phyloP scores from a whole-genome alignment of 2,888 invertebrate genomes.

The Dryocosmus kuriphilus region DNA sequence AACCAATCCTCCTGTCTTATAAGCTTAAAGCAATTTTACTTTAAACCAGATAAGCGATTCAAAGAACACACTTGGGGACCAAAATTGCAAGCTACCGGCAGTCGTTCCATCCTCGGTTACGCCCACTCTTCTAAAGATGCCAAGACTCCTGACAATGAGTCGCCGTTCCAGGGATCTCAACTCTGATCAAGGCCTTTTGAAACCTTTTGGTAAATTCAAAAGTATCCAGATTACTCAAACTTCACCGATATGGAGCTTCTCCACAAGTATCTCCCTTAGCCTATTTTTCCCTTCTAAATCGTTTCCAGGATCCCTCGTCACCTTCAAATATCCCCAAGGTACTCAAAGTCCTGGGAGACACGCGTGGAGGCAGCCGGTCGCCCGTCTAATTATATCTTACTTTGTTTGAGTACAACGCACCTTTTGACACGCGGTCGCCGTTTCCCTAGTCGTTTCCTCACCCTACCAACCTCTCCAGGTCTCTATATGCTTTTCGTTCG shows the following conservation, averaged over 20 bases:
- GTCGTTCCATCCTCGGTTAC: slow-evolving; percentile 61
- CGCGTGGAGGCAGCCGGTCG: slow-evolving; percentile 51
- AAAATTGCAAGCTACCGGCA: slow-evolving; percentile 58
- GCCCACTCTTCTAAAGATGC: slow-evolving; percentile 66
- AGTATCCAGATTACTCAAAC: not conserved
- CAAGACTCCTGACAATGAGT: slow-evolving; percentile 70
- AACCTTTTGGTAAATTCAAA: not conserved
- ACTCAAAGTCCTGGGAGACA: slow-evolving; percentile 34
- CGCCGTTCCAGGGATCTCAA: slow-evolving; percentile 62
- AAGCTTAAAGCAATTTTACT: slow-evolving; percentile 12
- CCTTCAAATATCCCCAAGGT: not conserved
- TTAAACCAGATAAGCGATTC: not conserved
- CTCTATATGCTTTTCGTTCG: slow-evolving; percentile 50
- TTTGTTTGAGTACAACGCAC: slow-evolving; percentile 77
- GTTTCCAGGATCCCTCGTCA: not conserved
- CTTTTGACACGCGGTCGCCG: slow-evolving; percentile 71
- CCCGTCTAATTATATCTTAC: slow-evolving; percentile 75
- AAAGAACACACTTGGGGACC: slow-evolving; percentile 37
- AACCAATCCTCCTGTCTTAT: not conserved
- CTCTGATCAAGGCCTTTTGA: not conserved
- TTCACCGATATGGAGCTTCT: not conserved
- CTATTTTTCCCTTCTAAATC: no score
- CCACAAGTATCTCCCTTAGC: not conserved
- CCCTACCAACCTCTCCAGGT: slow-evolving; percentile 53
- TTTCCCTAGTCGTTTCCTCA: slow-evolving; percentile 57